phyloP scores from a whole-genome alignment of 2,797 vertebrate genomes.

The Sebastes matsubarae region DNA sequence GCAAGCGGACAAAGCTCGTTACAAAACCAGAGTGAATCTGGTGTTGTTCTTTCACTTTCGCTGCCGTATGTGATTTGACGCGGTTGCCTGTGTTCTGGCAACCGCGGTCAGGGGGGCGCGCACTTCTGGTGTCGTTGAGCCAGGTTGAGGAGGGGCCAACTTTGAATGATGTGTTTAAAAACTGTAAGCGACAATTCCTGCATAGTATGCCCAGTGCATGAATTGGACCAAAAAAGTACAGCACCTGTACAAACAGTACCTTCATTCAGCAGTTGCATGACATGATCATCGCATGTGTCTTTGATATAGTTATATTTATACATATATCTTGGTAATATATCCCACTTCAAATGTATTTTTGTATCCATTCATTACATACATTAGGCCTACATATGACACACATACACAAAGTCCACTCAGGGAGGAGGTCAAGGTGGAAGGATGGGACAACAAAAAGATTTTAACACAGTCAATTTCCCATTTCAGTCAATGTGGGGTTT shows the following conservation, averaged over 20 bases:
- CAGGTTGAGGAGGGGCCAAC: fast-evolving
- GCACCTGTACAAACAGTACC: too few species aligned
- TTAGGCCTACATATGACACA: too few species aligned
- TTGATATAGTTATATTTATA: background rate
- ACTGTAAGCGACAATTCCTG: too few species aligned
- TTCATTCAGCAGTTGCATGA: too few species aligned
- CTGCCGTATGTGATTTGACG: too few species aligned
- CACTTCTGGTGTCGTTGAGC: too few species aligned
- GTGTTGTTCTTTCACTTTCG: too few species aligned
- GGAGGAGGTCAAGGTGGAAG: background rate
- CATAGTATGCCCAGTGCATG: too few species aligned
- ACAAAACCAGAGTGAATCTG: fast-evolving
- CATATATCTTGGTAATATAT: background rate
- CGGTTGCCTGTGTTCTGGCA: fast-evolving
- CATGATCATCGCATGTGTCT: background rate
- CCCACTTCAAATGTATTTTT: background rate
- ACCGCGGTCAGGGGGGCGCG: too few species aligned
- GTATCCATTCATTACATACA: background rate
- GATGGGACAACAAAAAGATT: background rate
- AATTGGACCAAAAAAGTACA: too few species aligned
- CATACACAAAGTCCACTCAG: background rate
- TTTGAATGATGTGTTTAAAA: too few species aligned
- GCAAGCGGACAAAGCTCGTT: too few species aligned
- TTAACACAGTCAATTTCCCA: background rate
- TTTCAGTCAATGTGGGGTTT: background rate